Percentiles rank a stretch among this genome's conserved stretches.
These are phyloP conservation scores for Neogobius melanostomus DNA, from an alignment of 2,113 vertebrate species.

Conservation along the genomic window DNA sequence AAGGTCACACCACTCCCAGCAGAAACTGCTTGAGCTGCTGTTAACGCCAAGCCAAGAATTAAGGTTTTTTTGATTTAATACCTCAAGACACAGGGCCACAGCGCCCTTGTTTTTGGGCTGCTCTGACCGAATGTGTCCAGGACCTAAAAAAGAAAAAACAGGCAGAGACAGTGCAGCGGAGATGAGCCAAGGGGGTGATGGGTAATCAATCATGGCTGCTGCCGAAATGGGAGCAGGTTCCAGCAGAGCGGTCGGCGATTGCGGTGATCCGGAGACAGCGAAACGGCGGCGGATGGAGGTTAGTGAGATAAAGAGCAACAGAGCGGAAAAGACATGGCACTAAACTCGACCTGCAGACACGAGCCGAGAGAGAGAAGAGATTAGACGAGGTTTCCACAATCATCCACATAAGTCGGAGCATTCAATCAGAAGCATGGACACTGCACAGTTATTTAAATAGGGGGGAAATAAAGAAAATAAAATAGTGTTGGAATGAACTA, in stretches of 20 bases:
- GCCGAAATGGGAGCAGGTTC: constrained; percentile 47
- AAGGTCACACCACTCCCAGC: constrained; percentile 21
- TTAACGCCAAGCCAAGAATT: constrained; percentile 8
- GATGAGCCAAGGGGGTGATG: constrained; percentile 41
- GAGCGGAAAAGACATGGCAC: constrained; percentile 49
- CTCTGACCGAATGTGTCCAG: constrained; percentile 10
- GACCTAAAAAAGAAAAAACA: constrained; percentile 12
- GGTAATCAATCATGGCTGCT: constrained; percentile 58
- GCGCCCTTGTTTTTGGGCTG: constrained; percentile 16
- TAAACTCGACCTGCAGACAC: constrained; percentile 20
- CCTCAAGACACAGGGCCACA: constrained; percentile 17
- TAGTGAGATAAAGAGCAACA: constrained; percentile 48
- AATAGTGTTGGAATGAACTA: too few relatives aligned
- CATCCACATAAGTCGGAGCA: neutral
- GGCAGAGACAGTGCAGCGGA: neutral
- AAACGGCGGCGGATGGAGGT: constrained; percentile 24
- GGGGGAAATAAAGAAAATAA: too few relatives aligned
- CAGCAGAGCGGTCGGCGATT: constrained; percentile 45
- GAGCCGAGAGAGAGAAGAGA: constrained; percentile 2
- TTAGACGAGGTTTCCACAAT: neutral
- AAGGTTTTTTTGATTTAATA: constrained; percentile 11
- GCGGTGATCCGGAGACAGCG: constrained; percentile 15
- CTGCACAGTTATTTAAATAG: too few relatives aligned
- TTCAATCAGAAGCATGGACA: neutral
- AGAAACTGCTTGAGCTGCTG: constrained; percentile 1